A percentile compares a stretch with the other conserved stretches of the same genome.
Evolutionary conservation across 2,888 invertebrate species (phyloP).

Genomic region (Aradus depressus): DNA sequence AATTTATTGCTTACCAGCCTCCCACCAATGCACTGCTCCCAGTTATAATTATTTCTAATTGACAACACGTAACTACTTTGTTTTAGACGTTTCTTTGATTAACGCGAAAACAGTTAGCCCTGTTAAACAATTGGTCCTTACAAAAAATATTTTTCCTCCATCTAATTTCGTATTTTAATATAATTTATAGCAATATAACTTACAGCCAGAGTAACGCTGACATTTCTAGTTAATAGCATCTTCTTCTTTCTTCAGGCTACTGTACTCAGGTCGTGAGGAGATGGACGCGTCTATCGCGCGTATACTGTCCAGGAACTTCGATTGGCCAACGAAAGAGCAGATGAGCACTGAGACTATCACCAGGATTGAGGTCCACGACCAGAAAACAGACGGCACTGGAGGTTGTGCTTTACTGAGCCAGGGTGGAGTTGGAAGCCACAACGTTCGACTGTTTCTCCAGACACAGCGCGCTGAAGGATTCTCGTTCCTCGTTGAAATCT

Average conservation of each 20-base stretch:
- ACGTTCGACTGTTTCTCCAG: conserved; percentile 38
- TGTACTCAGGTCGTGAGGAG: neutral
- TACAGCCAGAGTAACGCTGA: too few relatives aligned
- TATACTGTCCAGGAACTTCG: neutral
- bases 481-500: conserved; percentile 39
- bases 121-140: too few relatives aligned
- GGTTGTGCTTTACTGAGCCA: conserved; percentile 36
- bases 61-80: too few relatives aligned
- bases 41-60: too few relatives aligned
- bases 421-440: conserved; percentile 38
- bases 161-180: too few relatives aligned
- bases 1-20: too few relatives aligned
- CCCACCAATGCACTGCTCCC: too few relatives aligned
- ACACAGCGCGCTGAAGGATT: conserved; percentile 39
- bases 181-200: too few relatives aligned
- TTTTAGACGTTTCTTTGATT: too few relatives aligned
- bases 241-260: neutral
- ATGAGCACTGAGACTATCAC: conserved; percentile 18
- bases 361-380: conserved; percentile 38
- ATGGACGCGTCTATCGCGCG: neutral
- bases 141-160: too few relatives aligned
- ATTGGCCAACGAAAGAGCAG: neutral
- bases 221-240: too few relatives aligned
- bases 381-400: conserved; percentile 39
- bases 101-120: too few relatives aligned